Percentiles rank a stretch among this genome's conserved stretches.
These are phyloP conservation scores for Nemotelus pantherinus DNA, from an alignment of 2,888 invertebrate species.

Conservation along the genomic window DNA sequence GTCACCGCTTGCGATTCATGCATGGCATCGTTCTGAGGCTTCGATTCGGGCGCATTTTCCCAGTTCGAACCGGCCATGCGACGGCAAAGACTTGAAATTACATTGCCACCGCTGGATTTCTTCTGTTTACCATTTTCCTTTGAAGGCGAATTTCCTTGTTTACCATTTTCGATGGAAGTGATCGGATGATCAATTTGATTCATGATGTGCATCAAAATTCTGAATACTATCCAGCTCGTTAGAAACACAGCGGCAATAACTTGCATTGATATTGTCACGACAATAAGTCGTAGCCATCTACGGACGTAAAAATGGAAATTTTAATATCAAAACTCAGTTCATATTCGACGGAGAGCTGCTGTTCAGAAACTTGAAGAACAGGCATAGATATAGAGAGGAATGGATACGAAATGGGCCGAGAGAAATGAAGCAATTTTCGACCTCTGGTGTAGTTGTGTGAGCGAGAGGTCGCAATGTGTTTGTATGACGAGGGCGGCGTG, in stretches of 20 bases:
- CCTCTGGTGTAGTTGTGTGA: too few species aligned
- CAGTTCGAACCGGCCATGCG: conserved; percentile 48
- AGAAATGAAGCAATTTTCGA: too few species aligned
- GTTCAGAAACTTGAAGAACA: too few species aligned
- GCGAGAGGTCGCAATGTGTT: too few species aligned
- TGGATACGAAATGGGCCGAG: too few species aligned
- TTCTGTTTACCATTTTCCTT: neutral
- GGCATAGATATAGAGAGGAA: too few species aligned
- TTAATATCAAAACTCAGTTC: too few species aligned
- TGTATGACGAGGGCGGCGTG: too few species aligned
- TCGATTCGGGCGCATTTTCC: conserved; percentile 35
- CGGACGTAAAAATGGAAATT: too few species aligned
- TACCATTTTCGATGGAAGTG: neutral
- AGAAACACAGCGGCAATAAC: conserved; percentile 4
- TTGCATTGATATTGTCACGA: conserved; percentile 15
- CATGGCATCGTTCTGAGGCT: neutral
- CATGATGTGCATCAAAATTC: conserved; percentile 9
- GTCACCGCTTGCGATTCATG: neutral
- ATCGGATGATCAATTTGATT: conserved; percentile 4
- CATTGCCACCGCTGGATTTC: conserved; percentile 4
- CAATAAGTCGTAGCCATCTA: neutral
- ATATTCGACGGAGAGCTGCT: too few species aligned
- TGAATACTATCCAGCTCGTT: conserved; percentile 35
- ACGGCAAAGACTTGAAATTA: conserved; percentile 35
- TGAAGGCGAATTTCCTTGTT: neutral